Conservation (phyloP, 2,797 vertebrate genomes). For the Manis pentadactyla region DNA sequence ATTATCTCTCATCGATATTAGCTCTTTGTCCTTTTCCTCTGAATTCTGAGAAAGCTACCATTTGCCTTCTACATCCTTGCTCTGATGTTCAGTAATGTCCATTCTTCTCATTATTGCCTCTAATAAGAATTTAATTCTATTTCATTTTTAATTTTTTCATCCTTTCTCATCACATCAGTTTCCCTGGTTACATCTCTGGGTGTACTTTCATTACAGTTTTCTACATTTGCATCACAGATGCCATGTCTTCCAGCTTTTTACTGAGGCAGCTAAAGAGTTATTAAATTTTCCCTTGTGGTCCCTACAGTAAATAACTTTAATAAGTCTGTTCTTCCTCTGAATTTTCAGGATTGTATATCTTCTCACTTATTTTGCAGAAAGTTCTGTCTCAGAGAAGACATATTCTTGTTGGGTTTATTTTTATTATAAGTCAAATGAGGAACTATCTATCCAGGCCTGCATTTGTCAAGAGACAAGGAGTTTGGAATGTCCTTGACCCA, state of each 20-base stretch:
- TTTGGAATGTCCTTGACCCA: background rate
- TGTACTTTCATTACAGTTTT: background rate
- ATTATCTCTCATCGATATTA: background rate
- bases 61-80: background rate
- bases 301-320: background rate
- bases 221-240: background rate
- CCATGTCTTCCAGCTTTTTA: background rate
- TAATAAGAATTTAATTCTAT: slow-evolving; percentile 27
- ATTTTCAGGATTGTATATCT: slow-evolving; percentile 26
- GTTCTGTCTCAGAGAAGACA: background rate
- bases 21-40: background rate
- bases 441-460: background rate
- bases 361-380: slow-evolving; percentile 29
- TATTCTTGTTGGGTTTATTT: background rate
- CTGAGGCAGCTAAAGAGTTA: slow-evolving; percentile 10
- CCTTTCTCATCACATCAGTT: background rate
- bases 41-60: background rate
- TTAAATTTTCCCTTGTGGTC: background rate
- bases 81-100: background rate
- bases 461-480: background rate
- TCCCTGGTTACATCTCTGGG: background rate
- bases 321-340: background rate
- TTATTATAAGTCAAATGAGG: slow-evolving; percentile 30
- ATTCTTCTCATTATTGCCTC: background rate
- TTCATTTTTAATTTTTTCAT: background rate